A percentile compares a stretch with the other conserved stretches of the same genome.
These are phyloP conservation scores for Zeugodacus cucurbitae DNA, from an alignment of 1,140 invertebrate species.

Conservation along the genomic window DNA sequence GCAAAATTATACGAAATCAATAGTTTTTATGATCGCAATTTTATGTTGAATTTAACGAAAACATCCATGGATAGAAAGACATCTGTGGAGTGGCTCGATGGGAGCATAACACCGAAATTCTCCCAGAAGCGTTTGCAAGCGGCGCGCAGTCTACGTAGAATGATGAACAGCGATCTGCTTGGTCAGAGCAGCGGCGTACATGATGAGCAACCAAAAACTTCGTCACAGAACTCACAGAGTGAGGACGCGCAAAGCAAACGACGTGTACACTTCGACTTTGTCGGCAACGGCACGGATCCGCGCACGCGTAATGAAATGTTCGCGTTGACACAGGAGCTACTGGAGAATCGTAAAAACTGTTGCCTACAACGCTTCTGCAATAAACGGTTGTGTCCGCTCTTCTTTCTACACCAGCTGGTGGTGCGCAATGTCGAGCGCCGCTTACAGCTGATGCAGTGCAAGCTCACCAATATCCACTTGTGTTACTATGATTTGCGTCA, in stretches of 20 bases:
- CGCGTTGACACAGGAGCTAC: not conserved
- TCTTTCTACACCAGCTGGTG: not conserved
- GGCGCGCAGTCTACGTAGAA: not conserved
- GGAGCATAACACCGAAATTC: not conserved
- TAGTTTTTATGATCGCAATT: not conserved
- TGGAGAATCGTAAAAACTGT: constrained; percentile 14
- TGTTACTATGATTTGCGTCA: constrained; percentile 8
- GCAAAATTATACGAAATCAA: not conserved
- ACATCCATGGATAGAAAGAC: not conserved
- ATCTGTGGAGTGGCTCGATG: not conserved
- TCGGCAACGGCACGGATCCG: not conserved
- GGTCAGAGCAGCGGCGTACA: not conserved
- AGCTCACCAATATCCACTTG: not conserved
- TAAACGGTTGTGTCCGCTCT: not conserved
- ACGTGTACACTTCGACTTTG: constrained; percentile 4
- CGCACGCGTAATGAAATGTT: not conserved
- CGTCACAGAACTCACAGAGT: not conserved
- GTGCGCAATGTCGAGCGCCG: not conserved
- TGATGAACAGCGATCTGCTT: not conserved
- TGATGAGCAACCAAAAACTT: not conserved
- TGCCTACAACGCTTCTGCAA: not conserved
- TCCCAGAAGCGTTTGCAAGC: not conserved
- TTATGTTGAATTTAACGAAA: not conserved
- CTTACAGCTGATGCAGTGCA: not conserved
- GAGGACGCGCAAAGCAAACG: not conserved